Base-by-base conservation (phyloP, 2,797 vertebrate species). In the Lithobates sylvaticus region DNA sequence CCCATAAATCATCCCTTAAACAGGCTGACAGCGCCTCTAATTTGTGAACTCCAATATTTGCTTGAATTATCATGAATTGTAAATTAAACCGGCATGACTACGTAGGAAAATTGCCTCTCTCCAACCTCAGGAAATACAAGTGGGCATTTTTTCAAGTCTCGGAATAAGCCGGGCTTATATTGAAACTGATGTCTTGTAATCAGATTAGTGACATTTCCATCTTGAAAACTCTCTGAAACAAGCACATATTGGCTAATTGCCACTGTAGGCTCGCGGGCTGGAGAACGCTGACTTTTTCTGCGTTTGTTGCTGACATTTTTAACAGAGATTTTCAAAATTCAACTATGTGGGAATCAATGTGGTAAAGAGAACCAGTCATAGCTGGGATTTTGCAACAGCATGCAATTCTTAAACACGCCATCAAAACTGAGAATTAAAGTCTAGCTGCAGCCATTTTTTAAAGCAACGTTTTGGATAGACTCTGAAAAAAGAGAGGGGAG, bases 191-290 rank as follows among this genome's bases (percentile, higher is more conserved):
- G 84, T 76, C 64, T 86, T 42, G 72, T 86, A 86, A 86, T 86
- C 78, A 86, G 78, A 86, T 86, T 81, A 81, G 84, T 86, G 84
- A 81, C 78, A 86, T 86, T 86, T 86, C 84, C 72, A 70, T 81
- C 78, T 70, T 42, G 58, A 81, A 74, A 58, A 81, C 64, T 34
- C 69, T 78, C 77, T 67, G 77, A 75, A 74, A 75, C 54, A 74
- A 74, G 77, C 61, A 70, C 61, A 69, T 69, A 29, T 69, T 80
- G 61, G 61, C 67, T 81, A 86, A 81, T 81, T 81, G 78, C 68
- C 68, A 39, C 77, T 27, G 47, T 15, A 34, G 29, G 58, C 44
- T 36, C 2, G 3, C n/a, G 27, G 76, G n/a, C 21, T 12, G 78
- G 2, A 64, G 10, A 16, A 15, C 44, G 78, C 54, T 68, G 78